These are phyloP conservation scores for Colinus virginianus DNA, from an alignment of 2,113 vertebrate genomes.

Conservation along the genomic window DNA sequence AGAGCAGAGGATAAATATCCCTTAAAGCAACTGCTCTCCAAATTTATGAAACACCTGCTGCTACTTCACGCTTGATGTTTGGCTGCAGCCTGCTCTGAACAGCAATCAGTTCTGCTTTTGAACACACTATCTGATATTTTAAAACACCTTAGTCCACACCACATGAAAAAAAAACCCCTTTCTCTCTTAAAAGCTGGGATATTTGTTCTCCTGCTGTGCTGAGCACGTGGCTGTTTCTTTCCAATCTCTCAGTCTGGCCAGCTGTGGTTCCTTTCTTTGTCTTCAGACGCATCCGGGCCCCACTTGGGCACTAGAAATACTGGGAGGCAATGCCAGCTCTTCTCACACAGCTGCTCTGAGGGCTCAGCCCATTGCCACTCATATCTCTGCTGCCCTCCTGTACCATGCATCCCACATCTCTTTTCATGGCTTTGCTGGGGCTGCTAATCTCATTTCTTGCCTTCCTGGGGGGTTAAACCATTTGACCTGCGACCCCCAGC, in stretches of 20 bases:
- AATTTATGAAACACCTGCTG: slow-evolving; percentile 17
- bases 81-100: background rate
- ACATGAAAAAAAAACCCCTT: background rate
- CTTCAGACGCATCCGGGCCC: background rate
- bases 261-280: background rate
- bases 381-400: fast-evolving
- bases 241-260: background rate
- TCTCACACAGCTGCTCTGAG: background rate
- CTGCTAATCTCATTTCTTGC: slow-evolving; percentile 65
- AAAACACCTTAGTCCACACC: background rate
- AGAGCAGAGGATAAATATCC: background rate
- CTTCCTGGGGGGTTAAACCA: slow-evolving; percentile 22
- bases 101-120: background rate
- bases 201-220: background rate
- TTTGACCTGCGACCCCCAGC: slow-evolving; percentile 57
- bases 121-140: background rate
- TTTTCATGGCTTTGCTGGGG: background rate
- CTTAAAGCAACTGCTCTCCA: background rate
- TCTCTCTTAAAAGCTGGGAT: background rate
- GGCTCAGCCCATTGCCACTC: background rate
- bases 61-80: slow-evolving; percentile 9
- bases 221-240: background rate
- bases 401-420: background rate
- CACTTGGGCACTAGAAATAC: background rate
- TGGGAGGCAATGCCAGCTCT: background rate